phyloP scores from a whole-genome alignment of 92 coral and sea anemone genomes.

The Paramuricea clavata region DNA sequence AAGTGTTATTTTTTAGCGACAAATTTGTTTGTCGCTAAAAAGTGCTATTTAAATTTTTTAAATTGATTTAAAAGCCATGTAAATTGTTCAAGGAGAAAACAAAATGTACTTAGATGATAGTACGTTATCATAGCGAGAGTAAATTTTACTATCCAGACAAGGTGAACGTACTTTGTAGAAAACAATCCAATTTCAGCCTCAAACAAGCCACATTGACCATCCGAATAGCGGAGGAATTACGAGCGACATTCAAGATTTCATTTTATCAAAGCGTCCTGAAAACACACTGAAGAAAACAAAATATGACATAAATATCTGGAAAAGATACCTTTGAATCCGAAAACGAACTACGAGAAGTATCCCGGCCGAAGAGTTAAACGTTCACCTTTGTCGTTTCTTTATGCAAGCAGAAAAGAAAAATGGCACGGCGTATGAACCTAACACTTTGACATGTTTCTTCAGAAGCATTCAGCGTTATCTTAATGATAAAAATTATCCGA shows the following conservation, averaged over 20 bases:
- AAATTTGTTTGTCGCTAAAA: too few species aligned
- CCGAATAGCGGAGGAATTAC: neutral
- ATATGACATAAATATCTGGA: slow-evolving; percentile 50
- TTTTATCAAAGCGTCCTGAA: slow-evolving; percentile 50
- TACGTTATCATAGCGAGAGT: too few species aligned
- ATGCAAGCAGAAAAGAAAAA: slow-evolving; percentile 30
- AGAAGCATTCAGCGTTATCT: slow-evolving; percentile 55
- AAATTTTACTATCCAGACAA: too few species aligned
- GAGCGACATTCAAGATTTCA: slow-evolving; percentile 41
- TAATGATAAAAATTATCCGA: slow-evolving; percentile 28
- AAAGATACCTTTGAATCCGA: slow-evolving; percentile 27
- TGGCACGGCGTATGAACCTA: slow-evolving; percentile 49
- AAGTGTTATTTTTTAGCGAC: too few species aligned
- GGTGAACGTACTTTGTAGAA: too few species aligned
- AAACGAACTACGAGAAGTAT: slow-evolving; percentile 46
- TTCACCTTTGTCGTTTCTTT: slow-evolving; percentile 19
- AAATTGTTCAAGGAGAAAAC: too few species aligned
- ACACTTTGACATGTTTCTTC: slow-evolving; percentile 49
- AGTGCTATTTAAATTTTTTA: too few species aligned
- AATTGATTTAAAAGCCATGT: too few species aligned
- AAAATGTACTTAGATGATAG: too few species aligned
- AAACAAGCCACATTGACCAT: too few species aligned
- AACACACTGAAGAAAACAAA: slow-evolving; percentile 59
- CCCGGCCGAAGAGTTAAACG: slow-evolving; percentile 25
- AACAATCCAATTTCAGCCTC: too few species aligned